Evolutionary conservation across 2,797 vertebrate genomes (phyloP), one percentile per base, ranked within the genome.

Genomic region (Fratercula arctica): DNA sequence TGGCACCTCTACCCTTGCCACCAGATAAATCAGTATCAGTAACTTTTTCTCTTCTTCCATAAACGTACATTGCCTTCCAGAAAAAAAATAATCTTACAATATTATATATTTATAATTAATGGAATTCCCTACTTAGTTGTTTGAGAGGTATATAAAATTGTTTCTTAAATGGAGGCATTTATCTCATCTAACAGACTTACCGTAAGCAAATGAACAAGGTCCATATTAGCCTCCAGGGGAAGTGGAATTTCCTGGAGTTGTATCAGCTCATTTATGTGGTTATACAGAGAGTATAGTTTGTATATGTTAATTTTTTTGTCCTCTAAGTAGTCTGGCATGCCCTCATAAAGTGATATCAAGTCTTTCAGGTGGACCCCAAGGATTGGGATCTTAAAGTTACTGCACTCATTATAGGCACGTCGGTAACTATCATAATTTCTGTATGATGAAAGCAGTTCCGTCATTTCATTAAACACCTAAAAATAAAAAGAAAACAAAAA

Each of bases 351-450:
- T 3, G 99, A 99, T 91, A 99, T 99, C 83, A 99, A 98, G 93
- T 99, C 99, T 95, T 99, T 99, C 81, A 99, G 98, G 96, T 99
- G 99, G 67, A 99, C 99, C 1, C 99, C 99, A 70, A 99, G 98
- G 95, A 99, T 99, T 48, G 99, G 99, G 93, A 99, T 99, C 98
- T 99, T 99, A 96, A 99, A 99, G 91, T 98, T 98, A 59, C 97
- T 98, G 89, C 99, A 99, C 92, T 97, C 98, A 1, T 98, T 98
- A 57, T 99, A 99, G 73, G 98, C 98, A 88, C 99, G 98, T 67
- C 99, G 98, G 85, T 99, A 99, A 97, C 98, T 99, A 97, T 99
- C 99, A 41, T 99, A 99, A 96, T 99, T 99, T 96, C 99, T 98
- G 93, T 98, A 99, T 66, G 99, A 99, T 13, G 99, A 99, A 88